phyloP scores from a whole-genome alignment of 2,113 vertebrate species.

The Notechis scutatus region DNA sequence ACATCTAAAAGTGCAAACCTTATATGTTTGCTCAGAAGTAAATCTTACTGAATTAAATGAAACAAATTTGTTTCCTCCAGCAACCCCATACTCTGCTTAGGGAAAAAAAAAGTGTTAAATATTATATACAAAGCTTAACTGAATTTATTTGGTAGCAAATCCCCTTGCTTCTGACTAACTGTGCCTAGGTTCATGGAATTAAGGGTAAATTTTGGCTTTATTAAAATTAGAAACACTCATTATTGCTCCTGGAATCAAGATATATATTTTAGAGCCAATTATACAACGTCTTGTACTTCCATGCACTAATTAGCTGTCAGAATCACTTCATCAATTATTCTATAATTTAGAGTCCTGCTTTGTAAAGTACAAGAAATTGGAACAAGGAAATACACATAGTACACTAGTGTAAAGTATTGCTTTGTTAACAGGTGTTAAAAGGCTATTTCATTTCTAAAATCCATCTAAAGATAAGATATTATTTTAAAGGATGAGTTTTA shows the following conservation, averaged over 20 bases:
- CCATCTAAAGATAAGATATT: slow-evolving; percentile 19
- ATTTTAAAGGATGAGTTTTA: slow-evolving; percentile 52
- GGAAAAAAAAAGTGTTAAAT: not conserved
- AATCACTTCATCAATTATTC: not conserved
- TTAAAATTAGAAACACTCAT: not conserved
- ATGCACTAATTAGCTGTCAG: not conserved
- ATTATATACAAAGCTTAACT: not conserved
- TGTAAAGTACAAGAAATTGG: not conserved
- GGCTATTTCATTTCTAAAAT: slow-evolving; percentile 29
- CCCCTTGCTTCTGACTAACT: not conserved
- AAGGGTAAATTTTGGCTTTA: not conserved
- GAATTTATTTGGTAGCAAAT: not conserved
- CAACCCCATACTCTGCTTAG: not conserved
- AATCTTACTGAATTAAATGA: not conserved
- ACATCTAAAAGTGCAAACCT: not conserved
- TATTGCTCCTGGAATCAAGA: not conserved
- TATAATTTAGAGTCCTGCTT: not conserved
- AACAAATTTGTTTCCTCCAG: too few species aligned
- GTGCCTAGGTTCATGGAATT: not conserved
- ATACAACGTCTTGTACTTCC: not conserved
- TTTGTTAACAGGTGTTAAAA: slow-evolving; percentile 15
- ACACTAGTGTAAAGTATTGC: not conserved
- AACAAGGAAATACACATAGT: not conserved
- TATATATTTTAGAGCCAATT: not conserved
- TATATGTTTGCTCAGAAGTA: not conserved